Evolutionary conservation across 2,888 invertebrate species (phyloP), one percentile per base, ranked within the genome.

Genomic region (Yponomeuta plumbellus): DNA sequence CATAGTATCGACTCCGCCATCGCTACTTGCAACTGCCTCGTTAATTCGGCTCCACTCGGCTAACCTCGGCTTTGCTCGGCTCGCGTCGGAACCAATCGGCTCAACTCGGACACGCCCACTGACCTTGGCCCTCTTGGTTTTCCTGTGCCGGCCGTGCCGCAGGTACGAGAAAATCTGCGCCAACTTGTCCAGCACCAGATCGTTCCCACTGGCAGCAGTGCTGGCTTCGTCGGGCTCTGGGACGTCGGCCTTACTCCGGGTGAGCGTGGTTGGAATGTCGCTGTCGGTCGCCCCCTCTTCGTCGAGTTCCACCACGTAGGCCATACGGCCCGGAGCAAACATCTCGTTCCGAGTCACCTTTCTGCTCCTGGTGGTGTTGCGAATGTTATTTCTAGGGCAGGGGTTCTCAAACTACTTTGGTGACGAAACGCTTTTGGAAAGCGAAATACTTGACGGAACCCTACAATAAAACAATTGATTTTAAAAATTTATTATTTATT

Each of bases 111-210:
- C 34, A 34, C 34, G 34, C 34, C 34, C 34, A 65, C 20, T 26
- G 52, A 91, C 93, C 83, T 94, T 95, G 11, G 94, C 93, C 76
- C 95, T 96, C 80, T 96, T 96, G 65, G 94, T 93, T 75, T 95
- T 95, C 70, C 95, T 93, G 73, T 96, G 95, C 17, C 97, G 91
- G 0, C 95, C 95, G 78, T 98, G 97, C 0, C 99, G 92, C 26
- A 99, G 85, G 73, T 99, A 99, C 0, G 98, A 97, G 70, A 99
- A 92, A 78, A 99, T 99, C 88, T 99, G 99, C 0, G 98, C 97
- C 34, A 99, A 87, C 81, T 99, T 99, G 78, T 99, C 98, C 69
- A 99, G 96, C 4, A 99, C 97, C 64, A 96, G 95, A 70, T 96
- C 96, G 75, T 96, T 96, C 40, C 96, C 96, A 71, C 78, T 80